Percentiles rank a stretch among this genome's conserved stretches.
phyloP scores from a whole-genome alignment of 2,113 vertebrate species.

The Aldabrachelys gigantea region DNA sequence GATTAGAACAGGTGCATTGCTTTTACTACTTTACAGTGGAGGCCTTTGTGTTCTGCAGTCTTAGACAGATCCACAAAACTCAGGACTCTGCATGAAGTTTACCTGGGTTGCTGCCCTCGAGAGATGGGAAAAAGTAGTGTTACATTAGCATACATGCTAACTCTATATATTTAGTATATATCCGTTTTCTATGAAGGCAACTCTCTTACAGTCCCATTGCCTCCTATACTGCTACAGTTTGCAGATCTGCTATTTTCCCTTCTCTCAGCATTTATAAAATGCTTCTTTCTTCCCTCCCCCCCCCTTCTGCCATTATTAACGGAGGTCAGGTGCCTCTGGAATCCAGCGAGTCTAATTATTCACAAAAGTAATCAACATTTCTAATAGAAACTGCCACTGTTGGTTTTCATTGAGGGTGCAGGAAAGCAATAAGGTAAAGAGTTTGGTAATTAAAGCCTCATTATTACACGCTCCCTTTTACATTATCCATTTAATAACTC shows the following conservation, averaged over 20 bases:
- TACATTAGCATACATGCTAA: neutral
- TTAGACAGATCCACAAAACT: neutral
- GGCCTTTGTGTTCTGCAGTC: neutral
- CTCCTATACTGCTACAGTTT: neutral
- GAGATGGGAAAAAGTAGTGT: neutral
- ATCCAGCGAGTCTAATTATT: slow-evolving; percentile 75
- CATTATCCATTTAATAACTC: slow-evolving; percentile 52
- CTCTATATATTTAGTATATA: neutral
- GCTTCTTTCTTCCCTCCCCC: neutral
- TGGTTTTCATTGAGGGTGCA: slow-evolving; percentile 69
- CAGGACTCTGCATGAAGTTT: neutral
- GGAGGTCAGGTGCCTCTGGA: slow-evolving; percentile 63
- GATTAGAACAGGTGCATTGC: neutral
- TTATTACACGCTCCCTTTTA: slow-evolving; percentile 61
- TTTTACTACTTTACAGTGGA: neutral
- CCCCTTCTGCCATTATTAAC: slow-evolving; percentile 47
- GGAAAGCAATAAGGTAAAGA: slow-evolving; percentile 72
- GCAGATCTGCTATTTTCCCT: slow-evolving; percentile 30
- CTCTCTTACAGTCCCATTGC: neutral
- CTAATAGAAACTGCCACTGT: slow-evolving; percentile 72
- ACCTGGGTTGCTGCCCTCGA: neutral
- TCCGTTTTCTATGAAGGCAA: neutral
- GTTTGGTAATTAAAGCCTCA: slow-evolving; percentile 73
- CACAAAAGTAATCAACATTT: slow-evolving; percentile 78
- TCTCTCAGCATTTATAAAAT: slow-evolving; percentile 42